Percentiles rank a stretch among this genome's conserved stretches.
phyloP scores from a whole-genome alignment of 2,888 invertebrate species.

The Anagyrus pseudococci region DNA sequence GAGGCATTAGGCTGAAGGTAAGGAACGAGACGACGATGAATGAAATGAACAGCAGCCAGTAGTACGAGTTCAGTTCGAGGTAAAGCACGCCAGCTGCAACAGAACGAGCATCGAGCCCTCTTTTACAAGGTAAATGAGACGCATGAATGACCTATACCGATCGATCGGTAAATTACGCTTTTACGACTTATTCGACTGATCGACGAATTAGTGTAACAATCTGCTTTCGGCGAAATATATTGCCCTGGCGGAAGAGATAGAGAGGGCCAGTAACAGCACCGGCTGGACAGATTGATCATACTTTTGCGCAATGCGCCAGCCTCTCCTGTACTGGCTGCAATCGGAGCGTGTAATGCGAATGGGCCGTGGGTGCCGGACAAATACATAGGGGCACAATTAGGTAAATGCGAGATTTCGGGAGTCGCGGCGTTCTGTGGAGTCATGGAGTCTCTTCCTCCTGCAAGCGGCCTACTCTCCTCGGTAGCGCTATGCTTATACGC shows the following conservation, averaged over 20 bases:
- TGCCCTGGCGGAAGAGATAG: conserved; percentile 10
- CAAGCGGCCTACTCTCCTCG: conserved; percentile 17
- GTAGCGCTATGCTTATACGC: conserved; percentile 15
- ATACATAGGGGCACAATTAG: conserved; percentile 58
- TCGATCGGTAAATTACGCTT: no score
- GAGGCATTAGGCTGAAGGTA: conserved; percentile 63
- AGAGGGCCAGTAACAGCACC: neutral
- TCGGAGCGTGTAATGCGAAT: conserved; percentile 54
- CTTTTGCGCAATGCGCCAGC: conserved; percentile 24
- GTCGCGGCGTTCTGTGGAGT: conserved; percentile 51
- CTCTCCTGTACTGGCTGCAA: conserved; percentile 3
- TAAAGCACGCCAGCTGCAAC: conserved; percentile 62
- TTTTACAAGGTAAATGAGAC: no score
- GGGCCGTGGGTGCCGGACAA: conserved; percentile 55
- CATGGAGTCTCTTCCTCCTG: conserved; percentile 28
- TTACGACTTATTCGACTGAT: no score
- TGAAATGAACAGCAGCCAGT: conserved; percentile 69
- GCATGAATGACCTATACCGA: neutral
- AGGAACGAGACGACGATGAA: conserved; percentile 65
- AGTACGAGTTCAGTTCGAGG: conserved; percentile 67
- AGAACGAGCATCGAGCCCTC: no score
- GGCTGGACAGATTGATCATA: conserved; percentile 27
- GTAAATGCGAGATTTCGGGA: conserved; percentile 56
- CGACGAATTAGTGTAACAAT: no score
- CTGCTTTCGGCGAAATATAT: conserved; percentile 15